Evolutionary conservation across 2,797 vertebrate genomes (phyloP).

Genomic region (Clamator glandarius): DNA sequence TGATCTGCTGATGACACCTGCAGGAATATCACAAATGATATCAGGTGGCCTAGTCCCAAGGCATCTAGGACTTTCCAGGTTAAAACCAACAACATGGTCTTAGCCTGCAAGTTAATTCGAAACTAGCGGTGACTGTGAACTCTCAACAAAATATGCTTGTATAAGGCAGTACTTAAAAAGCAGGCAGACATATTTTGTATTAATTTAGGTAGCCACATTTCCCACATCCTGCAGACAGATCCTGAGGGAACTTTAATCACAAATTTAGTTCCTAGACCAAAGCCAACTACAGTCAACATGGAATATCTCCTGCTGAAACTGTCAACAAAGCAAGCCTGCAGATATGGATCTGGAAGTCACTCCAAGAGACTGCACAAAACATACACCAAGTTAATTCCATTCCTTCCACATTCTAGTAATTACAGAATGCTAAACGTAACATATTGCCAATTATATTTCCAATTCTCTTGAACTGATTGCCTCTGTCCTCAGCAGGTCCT

Average conservation of each 20-base stretch:
- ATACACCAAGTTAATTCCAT: background rate
- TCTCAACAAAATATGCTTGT: background rate
- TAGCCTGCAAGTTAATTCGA: background rate
- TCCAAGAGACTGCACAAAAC: background rate
- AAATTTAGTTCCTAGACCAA: background rate
- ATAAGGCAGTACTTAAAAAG: background rate
- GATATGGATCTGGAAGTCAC: background rate
- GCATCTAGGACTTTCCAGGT: background rate
- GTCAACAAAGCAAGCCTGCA: background rate
- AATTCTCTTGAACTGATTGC: background rate
- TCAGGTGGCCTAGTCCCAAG: background rate
- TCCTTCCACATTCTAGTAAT: background rate
- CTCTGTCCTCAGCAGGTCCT: constrained; percentile 7
- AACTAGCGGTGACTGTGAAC: background rate
- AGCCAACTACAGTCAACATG: background rate
- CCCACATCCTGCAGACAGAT: background rate
- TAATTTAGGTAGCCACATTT: background rate
- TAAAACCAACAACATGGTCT: background rate
- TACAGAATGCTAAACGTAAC: background rate
- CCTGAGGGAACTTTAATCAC: background rate
- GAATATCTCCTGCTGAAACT: background rate
- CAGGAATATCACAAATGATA: background rate
- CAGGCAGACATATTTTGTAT: background rate
- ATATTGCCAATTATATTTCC: background rate
- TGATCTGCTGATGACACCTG: background rate